These are phyloP conservation scores for Delia radicum DNA, from an alignment of 1,140 invertebrate species.

Conservation along the genomic window DNA sequence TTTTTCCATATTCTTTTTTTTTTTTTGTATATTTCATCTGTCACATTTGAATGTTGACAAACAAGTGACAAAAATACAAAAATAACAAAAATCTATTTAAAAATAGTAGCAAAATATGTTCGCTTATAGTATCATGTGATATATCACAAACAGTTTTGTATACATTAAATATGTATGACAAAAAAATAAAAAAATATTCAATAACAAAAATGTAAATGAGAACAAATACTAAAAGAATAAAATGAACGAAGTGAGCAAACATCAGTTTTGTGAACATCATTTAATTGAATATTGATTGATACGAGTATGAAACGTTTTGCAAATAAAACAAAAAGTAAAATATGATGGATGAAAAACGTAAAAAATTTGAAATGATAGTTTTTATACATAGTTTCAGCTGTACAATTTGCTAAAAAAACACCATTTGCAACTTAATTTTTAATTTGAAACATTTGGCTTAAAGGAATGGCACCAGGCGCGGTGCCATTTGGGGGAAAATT, in stretches of 20 bases:
- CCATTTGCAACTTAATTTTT: no score
- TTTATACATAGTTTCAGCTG: no score
- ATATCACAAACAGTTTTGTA: background rate
- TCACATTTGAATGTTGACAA: constrained; percentile 7
- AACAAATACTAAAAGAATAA: background rate
- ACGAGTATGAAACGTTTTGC: background rate
- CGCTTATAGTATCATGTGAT: background rate
- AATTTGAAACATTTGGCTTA: no score
- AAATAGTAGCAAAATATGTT: background rate
- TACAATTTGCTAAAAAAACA: no score
- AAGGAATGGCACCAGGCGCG: no score
- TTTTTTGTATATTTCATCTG: background rate
- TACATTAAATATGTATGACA: background rate
- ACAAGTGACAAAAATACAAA: background rate
- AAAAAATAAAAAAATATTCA: background rate
- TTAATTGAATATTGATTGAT: constrained; percentile 18
- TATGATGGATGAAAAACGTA: background rate
- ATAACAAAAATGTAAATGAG: background rate
- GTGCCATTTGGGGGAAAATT: no score
- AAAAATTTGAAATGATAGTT: background rate
- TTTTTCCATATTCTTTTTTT: background rate
- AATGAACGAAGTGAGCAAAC: background rate
- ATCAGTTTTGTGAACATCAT: background rate
- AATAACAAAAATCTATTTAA: background rate
- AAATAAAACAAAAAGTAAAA: no score